Base-by-base conservation (phyloP, 2,113 vertebrate species). In the Tenebrosternarchus preto region DNA sequence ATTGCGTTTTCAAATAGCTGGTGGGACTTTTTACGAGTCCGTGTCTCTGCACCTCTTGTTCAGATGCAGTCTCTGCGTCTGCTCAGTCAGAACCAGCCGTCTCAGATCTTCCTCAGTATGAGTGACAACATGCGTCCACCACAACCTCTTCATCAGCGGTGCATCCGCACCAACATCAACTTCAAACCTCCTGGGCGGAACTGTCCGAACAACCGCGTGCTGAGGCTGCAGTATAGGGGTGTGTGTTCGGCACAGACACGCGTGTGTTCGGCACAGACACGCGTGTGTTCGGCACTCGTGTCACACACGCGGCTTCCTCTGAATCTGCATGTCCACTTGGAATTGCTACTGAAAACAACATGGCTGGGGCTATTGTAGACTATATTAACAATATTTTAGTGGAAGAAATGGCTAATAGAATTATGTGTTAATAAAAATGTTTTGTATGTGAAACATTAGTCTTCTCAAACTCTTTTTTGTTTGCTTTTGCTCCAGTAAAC, bases 101-200 rank as follows among this genome's bases (percentile, higher is more conserved):
- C 96, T 80, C 95, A 98, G 93, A 98, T 98, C 91, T 98, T 98
- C 89, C 92, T 97, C 88, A 98, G 97, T 89, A 97, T 98, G 96
- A 97, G 96, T 1, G 96, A 98, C 93, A 98, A 98, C 91, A 96
- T 95, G 83, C 93, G 97, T 86, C 97, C 97, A 2, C 88, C 94
- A 27, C 96, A 98, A 88, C 92, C 93, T 19, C 94, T 98, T 88
- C 94, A 97, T 88, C 97, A 97, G 89, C 96, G 97, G 88, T 98
- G 97, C 87, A 97, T 98, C 88, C 94, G 96, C 66, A 98, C 97
- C 89, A 98, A 98, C 88, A 98, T 98, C 93, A 97, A 98, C 93
- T 97, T 97, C 91, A 96, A 93, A 92, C 95, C 95, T 91, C 96
- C 95, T 82, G 95, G 96, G 82, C 95, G 96, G 80, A 95, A 98